A percentile compares a stretch with the other conserved stretches of the same genome.
Conservation (phyloP, 2,113 vertebrate species). For the Ahaetulla prasina region DNA sequence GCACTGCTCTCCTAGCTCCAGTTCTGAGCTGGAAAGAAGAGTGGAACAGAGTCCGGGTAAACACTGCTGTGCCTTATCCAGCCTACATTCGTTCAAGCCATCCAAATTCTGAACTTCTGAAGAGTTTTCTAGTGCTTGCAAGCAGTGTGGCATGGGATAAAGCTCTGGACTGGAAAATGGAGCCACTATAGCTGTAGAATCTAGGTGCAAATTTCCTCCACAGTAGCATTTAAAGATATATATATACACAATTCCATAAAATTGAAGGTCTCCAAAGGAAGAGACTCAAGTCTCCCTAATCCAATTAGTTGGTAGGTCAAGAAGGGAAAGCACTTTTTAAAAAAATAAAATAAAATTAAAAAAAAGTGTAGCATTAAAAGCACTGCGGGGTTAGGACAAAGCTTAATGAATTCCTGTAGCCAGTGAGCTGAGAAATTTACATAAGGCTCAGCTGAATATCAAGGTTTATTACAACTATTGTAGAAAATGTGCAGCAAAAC, state of each 20-base stretch:
- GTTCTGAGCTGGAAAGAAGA: conserved; percentile 10
- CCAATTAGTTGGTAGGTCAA: conserved; percentile 34
- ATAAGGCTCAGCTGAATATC: conserved; percentile 34
- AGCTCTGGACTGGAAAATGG: conserved; percentile 46
- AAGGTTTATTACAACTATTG: conserved; percentile 32
- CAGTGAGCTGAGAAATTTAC: conserved; percentile 42
- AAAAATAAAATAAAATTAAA: conserved; percentile 30
- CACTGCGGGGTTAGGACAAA: conserved; percentile 42
- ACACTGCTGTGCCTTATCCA: conserved; percentile 18
- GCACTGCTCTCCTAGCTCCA: conserved; percentile 33
- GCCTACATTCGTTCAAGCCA: background rate
- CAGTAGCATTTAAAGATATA: conserved; percentile 25
- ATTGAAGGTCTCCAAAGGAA: conserved; percentile 32
- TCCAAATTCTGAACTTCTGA: background rate
- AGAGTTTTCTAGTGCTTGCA: background rate
- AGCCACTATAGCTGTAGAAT: conserved; percentile 36
- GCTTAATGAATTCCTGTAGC: conserved; percentile 33
- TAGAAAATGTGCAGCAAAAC: conserved; percentile 44
- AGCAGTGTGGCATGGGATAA: background rate
- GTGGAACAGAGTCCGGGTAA: background rate
- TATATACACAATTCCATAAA: conserved; percentile 22
- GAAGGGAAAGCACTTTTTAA: conserved; percentile 27
- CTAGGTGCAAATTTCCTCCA: conserved; percentile 37
- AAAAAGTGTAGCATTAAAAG: conserved; percentile 38
- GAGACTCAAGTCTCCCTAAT: conserved; percentile 34